Percentiles rank a stretch among this genome's conserved stretches.
Evolutionary conservation across 1,140 invertebrate species (phyloP).

Genomic region (Nebria ingens): DNA sequence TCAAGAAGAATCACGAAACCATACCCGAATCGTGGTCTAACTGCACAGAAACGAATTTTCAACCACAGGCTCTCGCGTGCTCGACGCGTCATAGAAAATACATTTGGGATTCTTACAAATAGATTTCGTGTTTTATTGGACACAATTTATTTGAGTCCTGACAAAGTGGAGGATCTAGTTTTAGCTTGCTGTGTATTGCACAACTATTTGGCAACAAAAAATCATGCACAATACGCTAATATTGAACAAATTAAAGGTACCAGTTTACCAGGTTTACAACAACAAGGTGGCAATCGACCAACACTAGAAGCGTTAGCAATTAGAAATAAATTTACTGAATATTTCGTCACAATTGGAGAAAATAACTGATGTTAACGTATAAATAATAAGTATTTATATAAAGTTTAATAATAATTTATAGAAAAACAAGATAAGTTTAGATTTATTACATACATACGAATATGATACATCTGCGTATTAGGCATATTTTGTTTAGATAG

Average conservation of each 20-base stretch:
- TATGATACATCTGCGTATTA: no score
- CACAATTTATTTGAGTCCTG: conserved; percentile 15
- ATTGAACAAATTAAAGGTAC: no score
- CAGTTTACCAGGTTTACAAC: neutral
- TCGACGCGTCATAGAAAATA: conserved; percentile 25
- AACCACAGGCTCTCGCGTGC: conserved; percentile 35
- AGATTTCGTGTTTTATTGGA: conserved; percentile 23
- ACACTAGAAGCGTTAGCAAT: neutral
- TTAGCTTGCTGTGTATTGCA: neutral
- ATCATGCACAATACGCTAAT: neutral
- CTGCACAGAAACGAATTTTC: conserved; percentile 30
- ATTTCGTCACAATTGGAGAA: neutral
- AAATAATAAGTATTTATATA: no score
- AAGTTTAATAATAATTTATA: no score
- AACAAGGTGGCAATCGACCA: neutral
- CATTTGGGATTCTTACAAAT: conserved; percentile 27
- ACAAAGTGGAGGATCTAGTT: neutral
- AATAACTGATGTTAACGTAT: no score
- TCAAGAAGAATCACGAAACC: conserved; percentile 34
- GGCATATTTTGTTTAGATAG: no score
- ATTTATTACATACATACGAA: no score
- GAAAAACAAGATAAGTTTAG: no score
- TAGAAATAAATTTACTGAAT: neutral
- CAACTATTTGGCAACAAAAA: conserved; percentile 3
- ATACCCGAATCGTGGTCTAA: conserved; percentile 26